Conservation (phyloP, 2,888 invertebrate species). For the Amorpha juglandis region DNA sequence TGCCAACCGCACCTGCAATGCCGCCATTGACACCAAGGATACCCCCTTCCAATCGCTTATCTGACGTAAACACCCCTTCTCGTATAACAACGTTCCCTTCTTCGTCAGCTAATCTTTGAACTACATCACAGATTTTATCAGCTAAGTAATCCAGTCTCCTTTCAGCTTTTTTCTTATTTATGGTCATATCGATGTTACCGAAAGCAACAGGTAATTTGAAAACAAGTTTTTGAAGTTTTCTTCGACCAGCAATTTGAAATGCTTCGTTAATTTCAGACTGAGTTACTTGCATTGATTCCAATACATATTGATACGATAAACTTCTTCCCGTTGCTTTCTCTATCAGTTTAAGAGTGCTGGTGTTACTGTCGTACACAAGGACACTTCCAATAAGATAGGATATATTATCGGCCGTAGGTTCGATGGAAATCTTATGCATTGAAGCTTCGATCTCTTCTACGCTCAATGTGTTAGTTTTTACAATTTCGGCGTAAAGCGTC, state of each 20-base stretch:
- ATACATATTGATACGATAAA: neutral
- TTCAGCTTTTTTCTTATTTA: slow-evolving; percentile 28
- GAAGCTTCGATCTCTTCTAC: neutral
- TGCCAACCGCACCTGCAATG: slow-evolving; percentile 16
- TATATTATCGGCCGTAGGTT: slow-evolving; percentile 5
- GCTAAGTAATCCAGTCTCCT: slow-evolving; percentile 21
- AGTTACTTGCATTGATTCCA: slow-evolving; percentile 27
- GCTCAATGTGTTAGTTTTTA: slow-evolving; percentile 27
- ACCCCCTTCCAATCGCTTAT: neutral
- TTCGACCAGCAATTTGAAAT: slow-evolving; percentile 27
- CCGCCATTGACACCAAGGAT: slow-evolving; percentile 16
- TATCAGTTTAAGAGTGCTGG: neutral
- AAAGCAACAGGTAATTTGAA: slow-evolving; percentile 35
- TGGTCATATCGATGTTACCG: slow-evolving; percentile 36
- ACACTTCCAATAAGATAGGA: neutral
- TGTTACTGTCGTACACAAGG: neutral
- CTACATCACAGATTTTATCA: neutral
- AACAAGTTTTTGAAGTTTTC: slow-evolving; percentile 13
- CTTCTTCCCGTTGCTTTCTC: neutral
- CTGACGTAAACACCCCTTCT: neutral
- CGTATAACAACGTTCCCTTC: neutral
- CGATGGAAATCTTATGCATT: neutral
- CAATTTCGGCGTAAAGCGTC: slow-evolving; percentile 28
- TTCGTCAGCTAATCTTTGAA: neutral
- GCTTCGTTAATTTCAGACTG: slow-evolving; percentile 30